A percentile compares a stretch with the other conserved stretches of the same genome.
phyloP scores from a whole-genome alignment of 1,140 invertebrate species.

The Pseudomyrmex flavicornis region DNA sequence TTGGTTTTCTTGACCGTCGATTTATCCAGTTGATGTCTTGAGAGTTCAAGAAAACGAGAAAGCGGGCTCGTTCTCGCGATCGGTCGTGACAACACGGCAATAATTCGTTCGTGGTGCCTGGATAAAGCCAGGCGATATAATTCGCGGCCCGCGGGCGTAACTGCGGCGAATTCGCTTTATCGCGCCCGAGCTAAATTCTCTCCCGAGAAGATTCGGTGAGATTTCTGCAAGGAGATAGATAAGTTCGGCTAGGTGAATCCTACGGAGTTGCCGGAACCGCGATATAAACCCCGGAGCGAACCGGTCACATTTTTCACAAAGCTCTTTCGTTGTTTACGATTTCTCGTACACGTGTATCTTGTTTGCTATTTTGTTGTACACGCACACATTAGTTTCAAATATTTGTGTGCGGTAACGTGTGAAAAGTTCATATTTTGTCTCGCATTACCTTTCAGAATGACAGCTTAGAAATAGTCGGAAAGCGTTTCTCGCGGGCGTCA shows the following conservation, averaged over 20 bases:
- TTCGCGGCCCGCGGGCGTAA: slow-evolving; percentile 32
- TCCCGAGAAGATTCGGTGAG: slow-evolving; percentile 64
- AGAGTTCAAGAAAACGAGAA: neutral
- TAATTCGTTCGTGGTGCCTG: slow-evolving; percentile 37
- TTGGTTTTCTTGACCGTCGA: no score
- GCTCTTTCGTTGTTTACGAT: neutral
- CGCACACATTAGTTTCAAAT: slow-evolving; percentile 26
- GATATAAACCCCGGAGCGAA: slow-evolving; percentile 58
- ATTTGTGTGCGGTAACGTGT: neutral
- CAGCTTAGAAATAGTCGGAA: slow-evolving; percentile 34
- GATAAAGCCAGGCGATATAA: slow-evolving; percentile 53
- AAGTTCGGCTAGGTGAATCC: slow-evolving; percentile 62
- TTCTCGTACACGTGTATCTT: slow-evolving; percentile 25
- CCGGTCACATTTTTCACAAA: slow-evolving; percentile 63
- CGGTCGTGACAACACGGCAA: neutral
- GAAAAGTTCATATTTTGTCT: neutral
- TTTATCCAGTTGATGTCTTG: neutral
- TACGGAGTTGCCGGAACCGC: slow-evolving; percentile 1
- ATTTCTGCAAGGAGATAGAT: slow-evolving; percentile 70
- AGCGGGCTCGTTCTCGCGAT: neutral
- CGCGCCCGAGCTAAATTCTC: slow-evolving; percentile 61
- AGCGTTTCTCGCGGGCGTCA: slow-evolving; percentile 3
- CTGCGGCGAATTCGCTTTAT: slow-evolving; percentile 65
- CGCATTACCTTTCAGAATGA: slow-evolving; percentile 25
- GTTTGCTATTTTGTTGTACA: neutral